Evolutionary conservation across 2,888 invertebrate species (phyloP), one percentile per base, ranked within the genome.

Genomic region (Caenorhabditis sp.): DNA sequence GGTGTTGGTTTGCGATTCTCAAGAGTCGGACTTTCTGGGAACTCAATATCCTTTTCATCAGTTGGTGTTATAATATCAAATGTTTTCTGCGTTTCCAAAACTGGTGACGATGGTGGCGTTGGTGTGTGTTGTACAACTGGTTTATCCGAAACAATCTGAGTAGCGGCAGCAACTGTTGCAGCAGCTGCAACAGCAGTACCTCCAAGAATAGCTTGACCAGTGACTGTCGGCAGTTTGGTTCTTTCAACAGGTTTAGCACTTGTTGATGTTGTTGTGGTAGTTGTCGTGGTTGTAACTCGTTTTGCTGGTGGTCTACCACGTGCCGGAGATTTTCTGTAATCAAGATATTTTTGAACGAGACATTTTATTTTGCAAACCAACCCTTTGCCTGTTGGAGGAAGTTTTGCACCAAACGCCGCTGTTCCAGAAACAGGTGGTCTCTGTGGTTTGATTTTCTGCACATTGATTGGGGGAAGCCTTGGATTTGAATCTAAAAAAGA

Each of bases 391-490:
- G 70, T 68, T 10, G 70, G 70, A 61, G 70, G 70, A 17, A 76
- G 67, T 53, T 61, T 70, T 31, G 70, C 66, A 7, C 59, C 25
- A 59, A 67, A 50, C 23, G 70, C 59, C 43, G 67, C 54, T 20
- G 67, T 59, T 59, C 60, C 69, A 36, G 59, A 72, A 67, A 50
- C 38, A 56, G 60, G 25, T 17, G 25, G n/a, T 58, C 71, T 36
- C 63, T 50, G 38, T 52, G 72, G 31, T 14, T 36, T 49, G 12
- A 59, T 53, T 20, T 62, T 59, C 26, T 63, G 62, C 8, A 52
- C 53, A n/a, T 69, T 54, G 31, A 81, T 79, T 5, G 77, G 78
- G 57, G 81, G 81, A 10, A 81, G 75, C 38, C 79, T 77, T n/a
- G 76, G 58, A 58, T 73, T 75, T 25, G 76, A 76, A 57, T 81